Evolutionary conservation across 2,113 vertebrate species (phyloP), one percentile per base, ranked within the genome.

Genomic region (Lophotis ruficrista): DNA sequence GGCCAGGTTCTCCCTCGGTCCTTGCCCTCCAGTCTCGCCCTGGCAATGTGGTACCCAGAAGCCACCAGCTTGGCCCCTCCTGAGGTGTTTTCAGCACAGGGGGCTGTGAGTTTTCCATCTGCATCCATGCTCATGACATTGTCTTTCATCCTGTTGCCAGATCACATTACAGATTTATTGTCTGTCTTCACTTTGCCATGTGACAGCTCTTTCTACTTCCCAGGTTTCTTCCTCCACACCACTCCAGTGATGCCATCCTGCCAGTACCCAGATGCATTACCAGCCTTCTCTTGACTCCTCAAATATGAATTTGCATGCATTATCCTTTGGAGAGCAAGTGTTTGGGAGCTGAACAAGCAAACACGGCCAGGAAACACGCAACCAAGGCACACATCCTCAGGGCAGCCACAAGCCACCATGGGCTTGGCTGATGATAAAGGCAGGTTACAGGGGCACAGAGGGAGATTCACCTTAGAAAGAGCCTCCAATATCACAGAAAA

Each of bases 301-400:
- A 71, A 70, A 47, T 10, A 51, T 4, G 23, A 38, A 41, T 17
- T 48, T 58, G 12, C 1, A 4, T 31, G 33, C 18, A 14, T 60
- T 50, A 28, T 27, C 23, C 61, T 83, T 87, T 43, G 47, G 56
- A 54, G 51, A 47, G 43, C 8, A 51, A 9, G 8, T 78, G 21
- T 71, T 51, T 51, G 35, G 58, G 68, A 83, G 53, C 2, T 70
- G 64, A 53, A 12, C 38, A 48, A 45, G 31, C 25, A 81, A 64
- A 81, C 3, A 0, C 22, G 41, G 33, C 50, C 45, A 51, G 68
- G 35, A 58, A 58, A 80, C 18, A 25, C 3, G 13, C 2, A 2
- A 37, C 25, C 54, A 83, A 64, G 24, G 27, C 62, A 68, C 0
- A 0, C 5, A 27, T 9, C 48, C 35, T 7, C 21, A 0, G 1